Percentiles rank a stretch among this genome's conserved stretches.
Evolutionary conservation across 2,888 invertebrate genomes (phyloP).

Genomic region (Leucophora obtusa): DNA sequence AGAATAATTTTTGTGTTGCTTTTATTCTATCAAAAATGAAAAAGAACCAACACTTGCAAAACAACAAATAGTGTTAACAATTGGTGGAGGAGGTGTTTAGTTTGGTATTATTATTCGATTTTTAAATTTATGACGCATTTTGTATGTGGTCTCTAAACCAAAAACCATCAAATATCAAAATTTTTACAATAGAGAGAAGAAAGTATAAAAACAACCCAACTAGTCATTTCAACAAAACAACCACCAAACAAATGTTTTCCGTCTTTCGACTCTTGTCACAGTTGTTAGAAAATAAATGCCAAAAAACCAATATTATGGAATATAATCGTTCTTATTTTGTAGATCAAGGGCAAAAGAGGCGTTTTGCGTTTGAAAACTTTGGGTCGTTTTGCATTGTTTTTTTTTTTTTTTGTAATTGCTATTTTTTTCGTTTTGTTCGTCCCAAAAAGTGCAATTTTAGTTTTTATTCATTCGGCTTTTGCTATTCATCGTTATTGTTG

Average conservation of each 20-base stretch:
- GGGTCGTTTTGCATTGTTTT: slow-evolving; percentile 28
- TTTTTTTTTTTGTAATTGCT: background rate
- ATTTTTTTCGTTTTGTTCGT: no score
- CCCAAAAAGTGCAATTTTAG: background rate
- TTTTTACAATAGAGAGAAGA: background rate
- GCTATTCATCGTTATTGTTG: no score
- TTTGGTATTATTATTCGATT: background rate
- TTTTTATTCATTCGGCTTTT: no score
- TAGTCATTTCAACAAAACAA: background rate
- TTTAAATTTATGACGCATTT: slow-evolving; percentile 12
- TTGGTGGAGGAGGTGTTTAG: slow-evolving; percentile 14
- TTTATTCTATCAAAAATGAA: no score
- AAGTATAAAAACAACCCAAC: background rate
- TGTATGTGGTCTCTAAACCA: background rate
- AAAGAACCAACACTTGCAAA: slow-evolving; percentile 1
- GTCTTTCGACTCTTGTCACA: background rate
- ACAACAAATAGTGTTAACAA: slow-evolving; percentile 17
- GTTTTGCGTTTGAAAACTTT: slow-evolving; percentile 22
- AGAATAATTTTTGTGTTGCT: slow-evolving; percentile 27
- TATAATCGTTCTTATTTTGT: slow-evolving; percentile 41
- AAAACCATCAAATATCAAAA: background rate
- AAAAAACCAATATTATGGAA: slow-evolving; percentile 10
- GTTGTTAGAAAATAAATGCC: slow-evolving; percentile 4
- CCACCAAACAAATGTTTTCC: background rate
- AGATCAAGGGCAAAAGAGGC: slow-evolving; percentile 69